Conservation (phyloP, 2,888 invertebrate species). For the Malacosoma neustria region DNA sequence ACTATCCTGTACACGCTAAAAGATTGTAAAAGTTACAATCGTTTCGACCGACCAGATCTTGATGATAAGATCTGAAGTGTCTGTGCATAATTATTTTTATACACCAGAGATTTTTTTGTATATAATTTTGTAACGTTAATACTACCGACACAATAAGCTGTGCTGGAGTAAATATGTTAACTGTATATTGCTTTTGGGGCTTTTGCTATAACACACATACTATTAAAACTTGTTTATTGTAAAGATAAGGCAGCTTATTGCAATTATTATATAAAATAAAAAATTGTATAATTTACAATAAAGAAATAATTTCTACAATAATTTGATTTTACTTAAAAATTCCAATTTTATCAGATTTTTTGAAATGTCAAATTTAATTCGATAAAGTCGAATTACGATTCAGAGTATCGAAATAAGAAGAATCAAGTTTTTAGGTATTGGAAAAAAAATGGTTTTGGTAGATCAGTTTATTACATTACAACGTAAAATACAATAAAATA, state of each 20-base stretch:
- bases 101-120: conserved; percentile 67
- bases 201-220: conserved; percentile 55
- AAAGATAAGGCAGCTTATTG: conserved; percentile 62
- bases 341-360: neutral
- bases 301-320: conserved; percentile 41
- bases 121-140: conserved; percentile 49
- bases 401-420: no score
- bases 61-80: conserved; percentile 60
- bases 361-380: no score
- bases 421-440: no score
- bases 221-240: conserved; percentile 36
- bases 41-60: conserved; percentile 74
- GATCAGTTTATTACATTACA: no score
- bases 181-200: conserved; percentile 52
- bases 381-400: no score
- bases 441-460: no score
- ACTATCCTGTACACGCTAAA: conserved; percentile 71
- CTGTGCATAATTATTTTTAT: conserved; percentile 55
- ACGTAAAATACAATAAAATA: no score
- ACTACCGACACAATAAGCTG: conserved; percentile 39
- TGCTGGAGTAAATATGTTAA: conserved; percentile 49
- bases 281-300: conserved; percentile 51
- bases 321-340: conserved; percentile 23
- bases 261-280: conserved; percentile 46
- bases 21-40: conserved; percentile 60